Base-by-base conservation (phyloP, 2,113 vertebrate species). In the Elanoides forficatus region DNA sequence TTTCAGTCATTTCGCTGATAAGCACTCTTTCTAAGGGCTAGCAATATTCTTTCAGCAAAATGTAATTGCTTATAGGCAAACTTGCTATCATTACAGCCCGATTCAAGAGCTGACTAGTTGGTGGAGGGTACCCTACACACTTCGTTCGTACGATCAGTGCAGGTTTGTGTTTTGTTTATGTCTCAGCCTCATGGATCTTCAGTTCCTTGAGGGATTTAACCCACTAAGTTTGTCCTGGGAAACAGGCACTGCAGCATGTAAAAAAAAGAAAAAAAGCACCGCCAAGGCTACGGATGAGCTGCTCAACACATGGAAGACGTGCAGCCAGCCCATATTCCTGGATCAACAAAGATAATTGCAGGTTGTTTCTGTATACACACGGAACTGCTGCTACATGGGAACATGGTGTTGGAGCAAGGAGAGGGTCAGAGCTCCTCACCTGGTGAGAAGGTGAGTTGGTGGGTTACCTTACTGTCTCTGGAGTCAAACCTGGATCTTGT, bases 141-240 rank as follows among this genome's bases (percentile, higher is more conserved):
- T 34, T 62, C 2, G 15, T 29, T 53, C 1, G 1, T 42, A 16
- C 6, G 38, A 56, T 55, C 53, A 43, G 25, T 2, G 1, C 38
- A 59, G 13, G 38, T 88, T 38, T 38, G 22, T 38, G n/a, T 36
- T 75, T 76, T 79, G 10, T 56, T 68, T 66, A 53, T 47, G 15
- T 23, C 59, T 87, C 47, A 79, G 47, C 10, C 26, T 55, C n/a
- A 43, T 5, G 15, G 26, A 21, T 65, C 30, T 76, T 53, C 38
- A 47, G 29, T 45, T 75, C 42, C 63, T n/a, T 38, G 34, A 70
- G 16, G 14, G 47, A 48, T 72, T 66, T 82, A 67, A 65, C 4
- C 15, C 19, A 9, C 7, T 21, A 58, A 72, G 14, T 48, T 60
- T 76, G 38, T 38, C 63, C 45, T 47, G n/a, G 20, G 38, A 65